Percentiles rank a stretch among this genome's conserved stretches.
Conservation (phyloP, 2,888 invertebrate genomes). For the Ophioninae sp. region DNA sequence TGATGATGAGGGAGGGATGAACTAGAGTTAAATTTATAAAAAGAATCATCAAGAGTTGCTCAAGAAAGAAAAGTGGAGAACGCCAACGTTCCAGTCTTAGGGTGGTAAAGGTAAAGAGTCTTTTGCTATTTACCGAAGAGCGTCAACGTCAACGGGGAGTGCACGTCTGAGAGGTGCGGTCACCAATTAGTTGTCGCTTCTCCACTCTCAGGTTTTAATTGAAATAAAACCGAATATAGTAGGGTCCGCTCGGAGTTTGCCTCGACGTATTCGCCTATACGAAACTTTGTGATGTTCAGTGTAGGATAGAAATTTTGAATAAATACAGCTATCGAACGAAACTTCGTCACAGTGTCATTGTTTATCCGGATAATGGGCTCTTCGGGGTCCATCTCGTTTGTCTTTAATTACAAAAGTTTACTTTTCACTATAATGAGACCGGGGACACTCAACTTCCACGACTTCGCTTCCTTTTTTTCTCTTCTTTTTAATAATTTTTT, state of each 20-base stretch:
- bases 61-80: conserved; percentile 37
- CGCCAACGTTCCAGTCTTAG: conserved; percentile 42
- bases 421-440: conserved; percentile 1
- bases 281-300: background rate
- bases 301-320: background rate
- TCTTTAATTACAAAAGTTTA: conserved; percentile 51
- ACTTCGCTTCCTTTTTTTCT: background rate
- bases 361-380: conserved; percentile 31
- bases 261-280: background rate
- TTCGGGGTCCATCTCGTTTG: background rate
- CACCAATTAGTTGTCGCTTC: conserved; percentile 57
- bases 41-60: conserved; percentile 4
- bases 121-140: conserved; percentile 21
- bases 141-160: conserved; percentile 45
- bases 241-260: background rate
- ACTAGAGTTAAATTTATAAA: background rate
- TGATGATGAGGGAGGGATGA: background rate
- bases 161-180: conserved; percentile 51
- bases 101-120: conserved; percentile 18
- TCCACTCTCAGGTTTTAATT: conserved; percentile 46
- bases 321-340: conserved; percentile 2
- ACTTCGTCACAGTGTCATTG: conserved; percentile 16
- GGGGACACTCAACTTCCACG: conserved; percentile 18
- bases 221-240: conserved; percentile 37
- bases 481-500: conserved; percentile 19